Evolutionary conservation across 2,888 invertebrate genomes (phyloP).

Genomic region (Pocota personata): DNA sequence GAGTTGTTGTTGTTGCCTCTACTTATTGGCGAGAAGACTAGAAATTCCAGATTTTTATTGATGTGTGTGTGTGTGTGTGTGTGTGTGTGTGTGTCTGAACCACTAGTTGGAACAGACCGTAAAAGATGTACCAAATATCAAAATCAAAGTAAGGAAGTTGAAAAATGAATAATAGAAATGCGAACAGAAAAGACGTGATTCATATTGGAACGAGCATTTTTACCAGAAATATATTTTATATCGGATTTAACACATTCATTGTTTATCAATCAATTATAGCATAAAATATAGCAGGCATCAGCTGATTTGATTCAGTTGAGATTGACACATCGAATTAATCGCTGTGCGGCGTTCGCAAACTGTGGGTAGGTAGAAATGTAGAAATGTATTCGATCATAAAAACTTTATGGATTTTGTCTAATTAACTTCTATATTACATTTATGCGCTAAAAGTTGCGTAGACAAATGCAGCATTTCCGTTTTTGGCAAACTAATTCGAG

Average conservation of each 20-base stretch:
- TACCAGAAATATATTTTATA: not conserved
- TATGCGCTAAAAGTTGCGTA: no score
- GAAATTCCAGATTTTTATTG: conserved; percentile 35
- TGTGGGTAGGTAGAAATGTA: no score
- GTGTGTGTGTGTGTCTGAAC: not conserved
- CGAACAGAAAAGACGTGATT: not conserved
- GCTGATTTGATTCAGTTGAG: not conserved
- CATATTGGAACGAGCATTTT: not conserved
- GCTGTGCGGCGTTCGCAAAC: no score
- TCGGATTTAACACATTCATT: not conserved
- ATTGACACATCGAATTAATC: not conserved
- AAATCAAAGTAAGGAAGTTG: not conserved
- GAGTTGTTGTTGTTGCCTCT: not conserved
- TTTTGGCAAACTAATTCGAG: no score
- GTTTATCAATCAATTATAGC: not conserved
- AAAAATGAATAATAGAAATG: not conserved
- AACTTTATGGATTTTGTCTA: no score
- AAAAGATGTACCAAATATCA: not conserved
- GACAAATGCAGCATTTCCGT: no score
- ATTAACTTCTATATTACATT: no score
- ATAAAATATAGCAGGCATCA: not conserved
- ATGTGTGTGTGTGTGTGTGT: not conserved
- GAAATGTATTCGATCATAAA: no score
- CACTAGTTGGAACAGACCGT: not conserved
- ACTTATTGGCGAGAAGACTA: not conserved